Conservation (phyloP, 2,113 vertebrate genomes). For the Spea multiplicata region DNA sequence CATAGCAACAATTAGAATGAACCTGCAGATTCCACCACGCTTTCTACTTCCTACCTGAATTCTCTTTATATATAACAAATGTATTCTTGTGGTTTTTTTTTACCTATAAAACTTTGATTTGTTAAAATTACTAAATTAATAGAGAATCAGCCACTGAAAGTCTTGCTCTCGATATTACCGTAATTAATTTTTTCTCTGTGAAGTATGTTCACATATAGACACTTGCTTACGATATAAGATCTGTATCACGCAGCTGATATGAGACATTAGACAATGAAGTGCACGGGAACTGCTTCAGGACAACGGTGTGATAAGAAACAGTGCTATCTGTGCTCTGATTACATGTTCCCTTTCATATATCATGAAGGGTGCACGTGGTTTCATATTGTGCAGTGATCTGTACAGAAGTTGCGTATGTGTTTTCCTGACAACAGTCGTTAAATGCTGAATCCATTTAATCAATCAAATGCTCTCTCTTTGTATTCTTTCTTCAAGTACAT, state of each 20-base stretch:
- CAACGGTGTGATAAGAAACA: conserved; percentile 13
- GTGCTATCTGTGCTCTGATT: conserved; percentile 14
- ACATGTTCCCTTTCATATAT: background rate
- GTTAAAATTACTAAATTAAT: too few relatives aligned
- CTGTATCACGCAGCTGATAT: conserved; percentile 7
- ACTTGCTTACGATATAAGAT: background rate
- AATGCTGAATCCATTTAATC: background rate
- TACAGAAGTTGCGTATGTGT: background rate
- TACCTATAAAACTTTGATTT: too few relatives aligned
- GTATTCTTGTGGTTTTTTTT: background rate
- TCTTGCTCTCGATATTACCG: too few relatives aligned
- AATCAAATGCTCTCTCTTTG: too few relatives aligned
- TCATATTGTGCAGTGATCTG: conserved; percentile 3
- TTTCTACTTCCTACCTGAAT: too few relatives aligned
- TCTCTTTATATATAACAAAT: background rate
- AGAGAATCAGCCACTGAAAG: too few relatives aligned
- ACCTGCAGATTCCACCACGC: too few relatives aligned
- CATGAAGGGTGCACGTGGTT: conserved; percentile 27
- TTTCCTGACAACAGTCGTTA: background rate
- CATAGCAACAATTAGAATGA: background rate
- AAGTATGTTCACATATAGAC: too few relatives aligned
- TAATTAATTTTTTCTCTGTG: too few relatives aligned
- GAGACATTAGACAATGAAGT: conserved; percentile 20
- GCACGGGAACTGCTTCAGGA: conserved; percentile 8
- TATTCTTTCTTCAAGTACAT: background rate